These are phyloP conservation scores for Mya arenaria DNA, from an alignment of 1,140 invertebrate species.

Conservation along the genomic window DNA sequence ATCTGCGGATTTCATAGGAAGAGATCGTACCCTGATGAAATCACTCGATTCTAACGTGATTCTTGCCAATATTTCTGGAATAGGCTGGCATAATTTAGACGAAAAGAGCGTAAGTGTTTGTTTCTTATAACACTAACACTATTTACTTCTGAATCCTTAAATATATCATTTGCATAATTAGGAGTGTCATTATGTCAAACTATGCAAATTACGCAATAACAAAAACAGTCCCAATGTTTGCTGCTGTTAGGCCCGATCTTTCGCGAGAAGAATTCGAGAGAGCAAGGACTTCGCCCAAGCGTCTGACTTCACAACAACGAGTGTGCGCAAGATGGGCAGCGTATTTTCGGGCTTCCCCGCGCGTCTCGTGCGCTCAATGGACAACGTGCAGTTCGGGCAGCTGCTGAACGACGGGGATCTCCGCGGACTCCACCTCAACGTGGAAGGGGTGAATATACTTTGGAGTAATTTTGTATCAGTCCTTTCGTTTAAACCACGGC, in stretches of 20 bases:
- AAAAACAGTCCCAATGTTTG: neutral
- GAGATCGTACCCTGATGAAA: constrained; percentile 10
- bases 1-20: neutral
- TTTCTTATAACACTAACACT: no score
- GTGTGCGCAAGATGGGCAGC: constrained; percentile 1
- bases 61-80: neutral
- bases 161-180: no score
- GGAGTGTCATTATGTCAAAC: no score
- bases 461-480: neutral
- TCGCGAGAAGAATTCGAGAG: neutral
- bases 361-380: neutral
- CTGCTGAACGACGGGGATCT: neutral
- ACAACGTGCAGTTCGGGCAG: constrained; percentile 13
- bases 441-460: neutral
- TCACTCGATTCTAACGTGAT: neutral
- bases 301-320: neutral
- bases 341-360: neutral
- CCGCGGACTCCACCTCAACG: neutral
- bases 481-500: neutral
- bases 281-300: constrained; percentile 18
- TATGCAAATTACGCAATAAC: neutral
- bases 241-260: neutral
- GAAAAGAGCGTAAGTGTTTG: constrained; percentile 17
- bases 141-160: no score
- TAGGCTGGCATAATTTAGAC: constrained; percentile 12